Evolutionary conservation across 2,888 invertebrate genomes (phyloP).

Genomic region (Troides oblongomaculatus): DNA sequence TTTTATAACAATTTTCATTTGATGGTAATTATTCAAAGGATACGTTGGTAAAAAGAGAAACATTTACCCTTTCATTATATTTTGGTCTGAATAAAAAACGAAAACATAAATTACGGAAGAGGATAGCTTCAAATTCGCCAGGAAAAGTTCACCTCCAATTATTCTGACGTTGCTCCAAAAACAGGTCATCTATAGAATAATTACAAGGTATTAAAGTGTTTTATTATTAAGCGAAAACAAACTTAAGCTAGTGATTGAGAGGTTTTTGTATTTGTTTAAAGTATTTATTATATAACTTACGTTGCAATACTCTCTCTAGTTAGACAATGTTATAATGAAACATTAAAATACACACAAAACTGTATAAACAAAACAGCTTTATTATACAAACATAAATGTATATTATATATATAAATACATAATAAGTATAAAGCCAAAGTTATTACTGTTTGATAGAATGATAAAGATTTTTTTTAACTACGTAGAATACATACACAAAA

Average conservation of each 20-base stretch:
- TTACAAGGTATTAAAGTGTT: background rate
- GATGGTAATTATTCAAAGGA: slow-evolving; percentile 22
- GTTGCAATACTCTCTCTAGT: background rate
- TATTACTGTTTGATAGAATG: no score
- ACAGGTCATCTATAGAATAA: background rate
- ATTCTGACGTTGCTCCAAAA: slow-evolving; percentile 4
- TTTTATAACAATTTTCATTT: slow-evolving; percentile 12
- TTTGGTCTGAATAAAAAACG: slow-evolving; percentile 26
- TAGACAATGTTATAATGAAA: background rate
- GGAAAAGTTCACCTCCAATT: slow-evolving; percentile 22
- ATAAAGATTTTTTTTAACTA: no score
- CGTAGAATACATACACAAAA: no score
- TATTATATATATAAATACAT: no score
- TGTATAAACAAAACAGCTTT: no score
- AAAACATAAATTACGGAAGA: slow-evolving; percentile 27
- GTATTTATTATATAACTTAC: background rate
- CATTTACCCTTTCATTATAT: slow-evolving; percentile 26
- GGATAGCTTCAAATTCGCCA: slow-evolving; percentile 22
- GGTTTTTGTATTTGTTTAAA: background rate
- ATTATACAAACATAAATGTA: no score
- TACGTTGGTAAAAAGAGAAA: slow-evolving; percentile 18
- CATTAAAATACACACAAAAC: background rate
- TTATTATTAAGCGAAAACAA: background rate
- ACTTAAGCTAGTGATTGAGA: background rate
- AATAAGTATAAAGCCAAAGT: no score